Evolutionary conservation across 2,888 invertebrate species (phyloP).

Genomic region (Drosophila hamatofila): DNA sequence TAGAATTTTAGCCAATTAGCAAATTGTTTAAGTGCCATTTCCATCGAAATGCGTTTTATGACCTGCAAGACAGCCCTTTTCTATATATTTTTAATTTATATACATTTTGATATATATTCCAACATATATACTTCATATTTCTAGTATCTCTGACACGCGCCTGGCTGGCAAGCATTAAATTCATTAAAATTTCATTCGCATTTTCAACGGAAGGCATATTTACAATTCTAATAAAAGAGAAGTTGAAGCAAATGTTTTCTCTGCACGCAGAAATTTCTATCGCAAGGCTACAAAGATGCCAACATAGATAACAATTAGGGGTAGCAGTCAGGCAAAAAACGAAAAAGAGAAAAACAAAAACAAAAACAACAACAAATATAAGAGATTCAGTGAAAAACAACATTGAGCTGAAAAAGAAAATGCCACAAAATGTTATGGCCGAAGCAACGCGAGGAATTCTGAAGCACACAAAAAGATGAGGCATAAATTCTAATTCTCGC

Average conservation of each 20-base stretch:
- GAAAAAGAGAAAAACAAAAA: not conserved
- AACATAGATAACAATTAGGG: constrained; percentile 75
- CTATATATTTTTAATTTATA: not conserved
- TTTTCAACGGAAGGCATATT: constrained; percentile 62
- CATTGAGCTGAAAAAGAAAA: constrained; percentile 24
- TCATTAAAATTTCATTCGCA: constrained; percentile 76
- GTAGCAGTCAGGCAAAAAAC: constrained; percentile 16
- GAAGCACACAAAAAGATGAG: constrained; percentile 31
- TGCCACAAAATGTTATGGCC: constrained; percentile 36
- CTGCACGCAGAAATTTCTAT: constrained; percentile 50
- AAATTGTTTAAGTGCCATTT: constrained; percentile 20
- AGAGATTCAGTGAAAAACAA: constrained; percentile 20
- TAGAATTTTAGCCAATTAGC: constrained; percentile 17
- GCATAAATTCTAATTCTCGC: constrained; percentile 65
- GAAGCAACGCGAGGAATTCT: constrained; percentile 21
- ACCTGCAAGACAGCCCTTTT: constrained; percentile 32
- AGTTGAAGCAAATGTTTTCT: constrained; percentile 51
- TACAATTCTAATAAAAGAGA: constrained; percentile 68
- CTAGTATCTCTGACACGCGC: constrained; percentile 17
- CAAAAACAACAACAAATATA: too few relatives aligned
- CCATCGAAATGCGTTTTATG: constrained; percentile 7
- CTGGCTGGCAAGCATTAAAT: constrained; percentile 59
- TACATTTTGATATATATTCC: not conserved
- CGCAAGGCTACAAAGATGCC: constrained; percentile 49
- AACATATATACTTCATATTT: not conserved